These are phyloP conservation scores for Lethocerus indicus DNA, from an alignment of 1,140 invertebrate species.

Conservation along the genomic window DNA sequence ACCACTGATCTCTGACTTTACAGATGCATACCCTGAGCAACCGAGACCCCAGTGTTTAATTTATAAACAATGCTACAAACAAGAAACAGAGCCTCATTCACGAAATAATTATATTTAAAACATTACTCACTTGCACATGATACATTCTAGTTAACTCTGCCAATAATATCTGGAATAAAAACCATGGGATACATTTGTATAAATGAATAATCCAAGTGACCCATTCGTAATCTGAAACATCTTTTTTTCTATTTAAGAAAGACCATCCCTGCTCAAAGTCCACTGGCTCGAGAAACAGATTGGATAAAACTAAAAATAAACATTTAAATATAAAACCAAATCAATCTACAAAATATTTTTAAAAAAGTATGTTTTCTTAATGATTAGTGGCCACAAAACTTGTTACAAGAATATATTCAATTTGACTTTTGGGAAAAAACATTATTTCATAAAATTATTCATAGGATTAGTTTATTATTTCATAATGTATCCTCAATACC, in stretches of 20 bases:
- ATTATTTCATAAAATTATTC: too few relatives aligned
- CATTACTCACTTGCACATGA: slow-evolving; percentile 8
- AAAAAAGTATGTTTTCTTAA: not conserved
- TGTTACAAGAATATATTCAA: too few relatives aligned
- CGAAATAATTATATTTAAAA: not conserved
- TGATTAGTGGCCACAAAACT: too few relatives aligned
- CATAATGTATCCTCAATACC: too few relatives aligned
- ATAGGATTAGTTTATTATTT: too few relatives aligned
- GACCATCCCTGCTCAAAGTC: slow-evolving; percentile 14
- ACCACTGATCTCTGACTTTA: not conserved
- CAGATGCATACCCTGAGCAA: not conserved
- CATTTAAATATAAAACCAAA: not conserved
- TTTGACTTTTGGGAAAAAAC: too few relatives aligned
- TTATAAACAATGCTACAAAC: not conserved
- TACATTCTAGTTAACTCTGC: slow-evolving; percentile 10
- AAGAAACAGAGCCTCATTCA: not conserved
- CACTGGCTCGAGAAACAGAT: not conserved
- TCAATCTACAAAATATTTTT: not conserved
- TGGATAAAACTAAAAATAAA: not conserved
- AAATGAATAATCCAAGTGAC: slow-evolving; percentile 15
- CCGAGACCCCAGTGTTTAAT: not conserved
- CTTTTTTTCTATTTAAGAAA: slow-evolving; percentile 14
- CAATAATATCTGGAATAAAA: slow-evolving; percentile 15
- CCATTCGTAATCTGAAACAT: slow-evolving; percentile 19
- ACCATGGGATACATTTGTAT: slow-evolving; percentile 15